Conservation (phyloP, 2,113 vertebrate species). For the Corythoichthys haematopterus region DNA sequence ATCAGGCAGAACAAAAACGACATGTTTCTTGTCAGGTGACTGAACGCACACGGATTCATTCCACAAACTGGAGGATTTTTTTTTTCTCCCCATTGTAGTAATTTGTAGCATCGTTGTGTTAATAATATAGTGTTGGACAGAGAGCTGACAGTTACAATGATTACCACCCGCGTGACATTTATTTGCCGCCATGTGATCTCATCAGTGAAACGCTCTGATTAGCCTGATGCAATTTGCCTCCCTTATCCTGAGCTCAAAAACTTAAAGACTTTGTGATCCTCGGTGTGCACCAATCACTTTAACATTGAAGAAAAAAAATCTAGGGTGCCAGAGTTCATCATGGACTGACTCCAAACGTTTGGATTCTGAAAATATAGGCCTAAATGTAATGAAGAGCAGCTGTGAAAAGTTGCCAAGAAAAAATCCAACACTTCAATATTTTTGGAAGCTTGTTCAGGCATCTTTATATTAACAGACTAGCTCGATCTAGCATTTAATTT, state of each 20-base stretch:
- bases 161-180: neutral
- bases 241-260: neutral
- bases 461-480: too few relatives aligned
- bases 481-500: too few relatives aligned
- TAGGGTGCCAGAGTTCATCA: conserved; percentile 28
- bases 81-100: neutral
- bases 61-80: neutral
- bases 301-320: conserved; percentile 22
- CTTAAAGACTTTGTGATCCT: neutral
- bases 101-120: neutral
- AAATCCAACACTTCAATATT: neutral
- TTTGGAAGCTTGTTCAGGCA: too few relatives aligned
- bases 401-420: too few relatives aligned
- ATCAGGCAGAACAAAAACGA: conserved; percentile 37
- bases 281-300: neutral
- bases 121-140: neutral
- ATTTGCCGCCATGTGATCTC: neutral
- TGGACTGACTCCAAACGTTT: too few relatives aligned
- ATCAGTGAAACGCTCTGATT: neutral
- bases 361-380: neutral
- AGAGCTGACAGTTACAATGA: neutral
- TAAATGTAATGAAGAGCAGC: neutral
- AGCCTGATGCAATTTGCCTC: conserved; percentile 1
- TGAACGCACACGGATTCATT: too few relatives aligned
- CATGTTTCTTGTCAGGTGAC: conserved; percentile 20